Evolutionary conservation across 2,113 vertebrate species (phyloP).

Genomic region (Indri indri): DNA sequence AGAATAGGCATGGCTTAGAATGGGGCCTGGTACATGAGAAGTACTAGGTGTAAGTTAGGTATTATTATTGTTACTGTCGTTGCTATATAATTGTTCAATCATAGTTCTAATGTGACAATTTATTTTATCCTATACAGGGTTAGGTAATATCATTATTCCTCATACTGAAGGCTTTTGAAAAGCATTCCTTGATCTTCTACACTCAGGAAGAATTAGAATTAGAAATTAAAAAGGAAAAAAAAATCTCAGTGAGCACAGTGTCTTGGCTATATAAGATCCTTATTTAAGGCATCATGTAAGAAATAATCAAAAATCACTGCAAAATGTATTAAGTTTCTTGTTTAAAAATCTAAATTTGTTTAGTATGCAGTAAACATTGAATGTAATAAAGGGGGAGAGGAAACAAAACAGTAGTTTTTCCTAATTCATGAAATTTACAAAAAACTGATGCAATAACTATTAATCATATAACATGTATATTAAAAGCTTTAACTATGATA

Average conservation of each 20-base stretch:
- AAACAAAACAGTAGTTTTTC: background rate
- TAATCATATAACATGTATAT: background rate
- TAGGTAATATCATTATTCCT: background rate
- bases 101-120: background rate
- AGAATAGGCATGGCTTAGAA: background rate
- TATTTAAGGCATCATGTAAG: background rate
- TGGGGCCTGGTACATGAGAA: background rate
- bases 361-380: background rate
- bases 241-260: background rate
- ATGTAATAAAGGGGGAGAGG: background rate
- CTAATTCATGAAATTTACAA: background rate
- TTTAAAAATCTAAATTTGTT: background rate
- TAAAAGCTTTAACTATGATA: background rate
- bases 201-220: background rate
- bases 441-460: background rate
- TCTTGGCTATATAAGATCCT: background rate
- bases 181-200: background rate
- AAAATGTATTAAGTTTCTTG: background rate
- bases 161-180: background rate
- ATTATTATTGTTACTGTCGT: background rate
- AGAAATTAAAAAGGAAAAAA: background rate
- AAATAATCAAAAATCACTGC: background rate
- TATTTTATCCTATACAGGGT: background rate
- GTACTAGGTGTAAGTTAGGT: background rate
- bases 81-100: background rate